phyloP scores from a whole-genome alignment of 2,113 vertebrate species.

The Ctenodactylus gundi region DNA sequence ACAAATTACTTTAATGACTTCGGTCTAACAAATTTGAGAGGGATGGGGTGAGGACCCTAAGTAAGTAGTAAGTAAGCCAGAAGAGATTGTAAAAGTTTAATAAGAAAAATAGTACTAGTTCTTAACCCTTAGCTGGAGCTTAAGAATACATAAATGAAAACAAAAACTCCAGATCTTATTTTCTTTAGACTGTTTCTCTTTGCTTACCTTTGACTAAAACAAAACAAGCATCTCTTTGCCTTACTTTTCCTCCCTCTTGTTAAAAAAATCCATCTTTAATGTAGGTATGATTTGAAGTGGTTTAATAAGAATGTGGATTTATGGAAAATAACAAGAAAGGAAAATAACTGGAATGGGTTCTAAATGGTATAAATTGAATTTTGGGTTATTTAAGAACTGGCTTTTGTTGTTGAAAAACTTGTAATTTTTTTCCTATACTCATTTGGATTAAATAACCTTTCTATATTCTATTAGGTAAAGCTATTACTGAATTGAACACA shows the following conservation, averaged over 20 bases:
- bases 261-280: not conserved
- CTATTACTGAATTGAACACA: not conserved
- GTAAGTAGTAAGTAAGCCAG: not conserved
- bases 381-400: constrained; percentile 34
- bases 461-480: not conserved
- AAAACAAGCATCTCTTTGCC: not conserved
- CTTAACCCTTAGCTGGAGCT: not conserved
- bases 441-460: not conserved
- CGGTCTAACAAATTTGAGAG: not conserved
- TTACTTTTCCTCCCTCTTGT: not conserved
- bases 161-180: not conserved
- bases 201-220: not conserved
- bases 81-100: not conserved
- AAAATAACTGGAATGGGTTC: not conserved
- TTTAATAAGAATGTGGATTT: constrained; percentile 21
- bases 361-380: not conserved
- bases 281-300: not conserved
- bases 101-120: not conserved
- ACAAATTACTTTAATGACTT: not conserved
- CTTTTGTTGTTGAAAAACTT: not conserved
- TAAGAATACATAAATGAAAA: not conserved
- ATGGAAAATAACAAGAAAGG: not conserved
- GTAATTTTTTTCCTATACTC: not conserved
- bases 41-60: not conserved
- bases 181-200: not conserved